phyloP scores from a whole-genome alignment of 2,113 vertebrate species.

The Melanerpes formicivorus region DNA sequence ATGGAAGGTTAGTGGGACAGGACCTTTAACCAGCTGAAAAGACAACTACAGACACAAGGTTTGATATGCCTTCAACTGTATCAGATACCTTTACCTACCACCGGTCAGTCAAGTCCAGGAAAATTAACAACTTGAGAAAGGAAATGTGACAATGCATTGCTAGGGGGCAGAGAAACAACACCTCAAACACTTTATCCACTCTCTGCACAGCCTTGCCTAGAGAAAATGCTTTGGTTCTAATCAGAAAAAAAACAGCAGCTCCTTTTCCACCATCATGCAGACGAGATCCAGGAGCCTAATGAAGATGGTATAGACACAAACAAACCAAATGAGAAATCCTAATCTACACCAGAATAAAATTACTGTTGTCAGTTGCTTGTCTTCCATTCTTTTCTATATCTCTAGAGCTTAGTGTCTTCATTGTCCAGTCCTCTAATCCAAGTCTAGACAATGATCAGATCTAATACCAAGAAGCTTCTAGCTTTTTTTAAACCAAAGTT shows the following conservation, averaged over 20 bases:
- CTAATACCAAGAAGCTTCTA: background rate
- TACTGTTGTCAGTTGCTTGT: background rate
- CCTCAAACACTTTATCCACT: background rate
- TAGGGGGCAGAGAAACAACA: background rate
- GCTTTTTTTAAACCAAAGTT: background rate
- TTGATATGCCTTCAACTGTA: background rate
- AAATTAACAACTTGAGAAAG: background rate
- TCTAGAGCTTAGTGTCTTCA: background rate
- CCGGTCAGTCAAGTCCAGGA: background rate
- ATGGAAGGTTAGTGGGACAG: background rate
- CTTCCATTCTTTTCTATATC: background rate
- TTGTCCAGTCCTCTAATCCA: background rate
- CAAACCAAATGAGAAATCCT: background rate
- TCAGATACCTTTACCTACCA: background rate
- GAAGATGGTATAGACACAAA: background rate
- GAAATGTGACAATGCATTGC: background rate
- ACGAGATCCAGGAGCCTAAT: background rate
- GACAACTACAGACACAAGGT: background rate
- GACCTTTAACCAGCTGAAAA: background rate
- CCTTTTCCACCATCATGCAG: background rate
- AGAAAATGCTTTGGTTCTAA: background rate
- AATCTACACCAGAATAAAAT: background rate
- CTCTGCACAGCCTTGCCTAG: background rate
- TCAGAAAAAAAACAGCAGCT: background rate
- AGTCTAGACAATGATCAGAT: background rate